A percentile compares a stretch with the other conserved stretches of the same genome.
phyloP scores from a whole-genome alignment of 1,140 invertebrate genomes.

The Drosophila nebulosa region DNA sequence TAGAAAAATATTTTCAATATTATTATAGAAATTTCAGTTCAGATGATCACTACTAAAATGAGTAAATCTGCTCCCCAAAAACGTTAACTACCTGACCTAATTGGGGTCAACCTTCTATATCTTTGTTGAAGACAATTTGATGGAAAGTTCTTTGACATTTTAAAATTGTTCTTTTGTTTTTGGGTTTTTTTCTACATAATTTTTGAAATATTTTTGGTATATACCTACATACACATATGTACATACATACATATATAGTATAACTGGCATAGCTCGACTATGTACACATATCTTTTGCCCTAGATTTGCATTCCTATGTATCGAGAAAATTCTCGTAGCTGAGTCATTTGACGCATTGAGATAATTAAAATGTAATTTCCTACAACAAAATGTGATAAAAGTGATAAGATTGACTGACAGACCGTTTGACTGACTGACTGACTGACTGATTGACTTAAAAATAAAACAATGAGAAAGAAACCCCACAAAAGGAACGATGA shows the following conservation, averaged over 20 bases:
- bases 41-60: too few relatives aligned
- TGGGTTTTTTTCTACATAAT: not conserved
- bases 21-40: too few relatives aligned
- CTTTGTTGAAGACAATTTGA: too few relatives aligned
- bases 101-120: too few relatives aligned
- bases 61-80: too few relatives aligned
- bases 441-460: conserved; percentile 4
- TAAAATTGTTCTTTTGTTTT: too few relatives aligned
- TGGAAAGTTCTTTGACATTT: too few relatives aligned
- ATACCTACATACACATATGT: not conserved
- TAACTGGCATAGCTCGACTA: not conserved
- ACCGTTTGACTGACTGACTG: too few relatives aligned
- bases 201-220: not conserved
- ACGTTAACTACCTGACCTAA: too few relatives aligned
- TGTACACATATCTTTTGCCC: not conserved
- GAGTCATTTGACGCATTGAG: not conserved
- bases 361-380: conserved; percentile 1
- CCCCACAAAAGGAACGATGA: not conserved
- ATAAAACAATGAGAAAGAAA: not conserved
- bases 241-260: not conserved
- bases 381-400: not conserved
- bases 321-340: not conserved
- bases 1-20: too few relatives aligned
- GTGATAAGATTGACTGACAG: conserved; percentile 29
- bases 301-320: not conserved